Evolutionary conservation across 2,113 vertebrate genomes (phyloP).

Genomic region (Papio anubis): DNA sequence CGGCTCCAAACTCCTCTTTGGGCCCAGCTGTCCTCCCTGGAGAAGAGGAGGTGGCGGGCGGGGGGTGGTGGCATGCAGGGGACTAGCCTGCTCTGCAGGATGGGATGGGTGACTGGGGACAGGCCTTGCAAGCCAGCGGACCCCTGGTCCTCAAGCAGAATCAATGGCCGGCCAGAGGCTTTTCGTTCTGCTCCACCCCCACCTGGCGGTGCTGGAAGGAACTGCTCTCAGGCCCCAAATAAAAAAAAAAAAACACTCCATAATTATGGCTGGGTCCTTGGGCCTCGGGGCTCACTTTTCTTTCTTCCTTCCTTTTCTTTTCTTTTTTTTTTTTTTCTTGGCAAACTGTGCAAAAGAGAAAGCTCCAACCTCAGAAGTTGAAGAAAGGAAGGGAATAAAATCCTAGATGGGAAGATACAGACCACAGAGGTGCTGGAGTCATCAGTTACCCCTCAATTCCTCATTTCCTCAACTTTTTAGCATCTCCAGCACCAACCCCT

Average conservation of each 20-base stretch:
- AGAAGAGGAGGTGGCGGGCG: neutral
- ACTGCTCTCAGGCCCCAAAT: constrained; percentile 13
- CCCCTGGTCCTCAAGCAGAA: neutral
- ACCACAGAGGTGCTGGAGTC: neutral
- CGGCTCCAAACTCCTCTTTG: neutral
- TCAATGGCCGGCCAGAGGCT: neutral
- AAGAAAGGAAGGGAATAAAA: constrained; percentile 13
- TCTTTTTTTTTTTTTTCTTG: neutral
- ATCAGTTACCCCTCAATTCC: neutral
- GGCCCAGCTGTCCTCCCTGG: neutral
- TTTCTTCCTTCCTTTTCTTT: neutral
- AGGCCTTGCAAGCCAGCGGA: neutral
- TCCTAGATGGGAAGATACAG: neutral
- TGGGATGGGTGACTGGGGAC: neutral
- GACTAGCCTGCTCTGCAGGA: neutral
- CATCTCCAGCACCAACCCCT: neutral
- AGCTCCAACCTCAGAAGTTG: neutral
- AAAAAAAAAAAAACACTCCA: neutral
- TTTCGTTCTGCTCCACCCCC: constrained; percentile 46
- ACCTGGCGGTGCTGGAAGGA: constrained; percentile 49
- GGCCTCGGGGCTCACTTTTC: neutral
- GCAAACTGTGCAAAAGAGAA: neutral
- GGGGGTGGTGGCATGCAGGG: neutral
- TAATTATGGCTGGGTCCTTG: neutral
- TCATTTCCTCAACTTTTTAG: neutral